These are phyloP conservation scores for Pseudochirops corinnae DNA, from an alignment of 2,797 vertebrate species.

Conservation along the genomic window DNA sequence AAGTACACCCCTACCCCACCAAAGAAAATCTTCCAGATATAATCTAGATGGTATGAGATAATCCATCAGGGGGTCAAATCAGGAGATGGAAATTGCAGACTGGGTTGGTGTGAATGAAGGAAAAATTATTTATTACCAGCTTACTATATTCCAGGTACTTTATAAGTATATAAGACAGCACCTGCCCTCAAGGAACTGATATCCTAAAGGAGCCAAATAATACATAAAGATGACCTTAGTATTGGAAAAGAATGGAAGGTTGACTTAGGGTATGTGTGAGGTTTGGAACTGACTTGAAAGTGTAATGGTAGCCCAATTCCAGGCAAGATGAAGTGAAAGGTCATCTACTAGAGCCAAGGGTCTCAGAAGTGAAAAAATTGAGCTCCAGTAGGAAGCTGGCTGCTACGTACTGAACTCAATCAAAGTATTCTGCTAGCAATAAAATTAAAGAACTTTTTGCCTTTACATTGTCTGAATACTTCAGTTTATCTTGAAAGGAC, in stretches of 20 bases:
- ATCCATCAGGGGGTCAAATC: background rate
- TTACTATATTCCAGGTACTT: background rate
- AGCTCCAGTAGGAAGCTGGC: background rate
- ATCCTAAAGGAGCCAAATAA: background rate
- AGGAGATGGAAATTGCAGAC: background rate
- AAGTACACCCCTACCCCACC: background rate
- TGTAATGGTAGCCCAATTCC: background rate
- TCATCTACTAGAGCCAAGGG: background rate
- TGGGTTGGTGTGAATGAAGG: background rate
- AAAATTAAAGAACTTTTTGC: background rate
- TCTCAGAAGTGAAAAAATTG: background rate
- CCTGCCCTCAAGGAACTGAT: no score
- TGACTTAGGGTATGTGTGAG: background rate
- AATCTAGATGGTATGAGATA: background rate
- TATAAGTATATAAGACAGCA: no score
- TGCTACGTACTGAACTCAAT: background rate
- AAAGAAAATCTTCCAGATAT: constrained; percentile 8
- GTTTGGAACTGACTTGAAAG: background rate
- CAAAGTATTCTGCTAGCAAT: background rate
- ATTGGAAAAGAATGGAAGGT: background rate
- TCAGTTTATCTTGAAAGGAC: background rate
- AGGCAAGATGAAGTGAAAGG: background rate
- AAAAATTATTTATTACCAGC: background rate
- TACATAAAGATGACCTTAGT: background rate
- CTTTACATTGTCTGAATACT: background rate